These are phyloP conservation scores for Onychostruthus taczanowskii DNA, from an alignment of 2,113 vertebrate genomes.

Conservation along the genomic window DNA sequence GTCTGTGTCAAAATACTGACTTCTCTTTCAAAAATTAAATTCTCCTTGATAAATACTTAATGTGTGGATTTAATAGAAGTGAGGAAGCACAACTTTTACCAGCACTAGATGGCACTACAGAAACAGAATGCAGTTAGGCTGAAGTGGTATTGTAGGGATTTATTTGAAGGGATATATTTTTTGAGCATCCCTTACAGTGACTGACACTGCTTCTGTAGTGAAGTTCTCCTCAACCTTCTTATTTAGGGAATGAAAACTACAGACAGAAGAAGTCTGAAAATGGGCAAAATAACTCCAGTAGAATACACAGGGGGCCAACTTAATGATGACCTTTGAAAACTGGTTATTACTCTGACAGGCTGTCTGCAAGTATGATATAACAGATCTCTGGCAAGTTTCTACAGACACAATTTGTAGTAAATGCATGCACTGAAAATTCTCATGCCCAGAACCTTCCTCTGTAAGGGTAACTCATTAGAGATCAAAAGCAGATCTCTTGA, in stretches of 20 bases:
- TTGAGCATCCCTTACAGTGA: neutral
- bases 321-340: neutral
- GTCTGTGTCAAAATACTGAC: neutral
- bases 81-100: neutral
- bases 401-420: neutral
- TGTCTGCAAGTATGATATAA: neutral
- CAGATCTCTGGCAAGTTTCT: neutral
- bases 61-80: neutral
- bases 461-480: neutral
- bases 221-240: neutral
- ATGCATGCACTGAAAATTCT: neutral
- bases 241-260: neutral
- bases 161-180: neutral
- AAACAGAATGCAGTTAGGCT: neutral
- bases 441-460: neutral
- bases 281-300: neutral
- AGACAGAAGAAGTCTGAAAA: neutral
- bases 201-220: neutral
- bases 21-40: neutral
- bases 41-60: neutral
- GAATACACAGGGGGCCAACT: neutral
- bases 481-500: neutral
- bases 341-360: neutral
- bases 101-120: slow-evolving; percentile 44
- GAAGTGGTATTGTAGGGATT: neutral